These are phyloP conservation scores for Anaspis maculata DNA, from an alignment of 2,888 invertebrate genomes.

Conservation along the genomic window DNA sequence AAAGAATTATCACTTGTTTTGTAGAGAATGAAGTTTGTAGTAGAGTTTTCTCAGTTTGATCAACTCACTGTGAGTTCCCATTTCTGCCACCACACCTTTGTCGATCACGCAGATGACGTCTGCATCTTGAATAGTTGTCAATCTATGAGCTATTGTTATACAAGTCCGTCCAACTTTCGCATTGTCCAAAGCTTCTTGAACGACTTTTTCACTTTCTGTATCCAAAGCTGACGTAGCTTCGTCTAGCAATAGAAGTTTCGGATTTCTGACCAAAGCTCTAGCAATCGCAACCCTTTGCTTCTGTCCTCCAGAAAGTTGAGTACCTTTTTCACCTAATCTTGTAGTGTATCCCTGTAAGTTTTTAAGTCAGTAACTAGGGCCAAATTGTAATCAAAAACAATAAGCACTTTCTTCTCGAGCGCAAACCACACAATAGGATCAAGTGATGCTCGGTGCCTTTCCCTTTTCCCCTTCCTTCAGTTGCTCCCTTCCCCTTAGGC, in stretches of 20 bases:
- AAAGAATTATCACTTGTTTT: conserved; percentile 13
- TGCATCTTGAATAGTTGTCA: conserved; percentile 76
- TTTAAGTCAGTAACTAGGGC: too few species aligned
- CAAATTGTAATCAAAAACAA: too few species aligned
- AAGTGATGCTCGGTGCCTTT: too few species aligned
- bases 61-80: conserved; percentile 62
- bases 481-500: too few species aligned
- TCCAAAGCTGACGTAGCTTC: conserved; percentile 86
- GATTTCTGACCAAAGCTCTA: conserved; percentile 72
- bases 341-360: conserved; percentile 10
- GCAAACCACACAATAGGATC: too few species aligned
- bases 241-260: conserved; percentile 68
- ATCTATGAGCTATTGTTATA: conserved; percentile 77
- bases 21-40: conserved; percentile 42
- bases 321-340: conserved; percentile 63
- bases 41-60: conserved; percentile 57
- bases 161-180: conserved; percentile 77
- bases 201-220: conserved; percentile 79
- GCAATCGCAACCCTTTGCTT: conserved; percentile 87
- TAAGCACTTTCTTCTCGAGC: too few species aligned
- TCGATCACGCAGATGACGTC: conserved; percentile 67
- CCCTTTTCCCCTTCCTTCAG: too few species aligned
- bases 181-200: conserved; percentile 78
- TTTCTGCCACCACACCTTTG: conserved; percentile 60
- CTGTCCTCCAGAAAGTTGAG: conserved; percentile 76